Conservation (phyloP, 2,113 vertebrate species). For the human (Homo sapiens) region GRCh38 chr6:55638501-55639000, state of each 20-base stretch:
- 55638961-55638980: not conserved
- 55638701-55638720: not conserved
- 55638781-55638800: not conserved
- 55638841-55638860: not conserved
- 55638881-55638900: not conserved
- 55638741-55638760: not conserved
- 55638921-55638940: not conserved
- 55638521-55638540: not conserved
- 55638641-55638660: not conserved
- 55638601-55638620: not conserved
- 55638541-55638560: not conserved
- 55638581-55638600: not conserved
- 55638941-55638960: not conserved
- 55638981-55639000: not conserved
- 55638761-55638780: not conserved
- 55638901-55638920: not conserved
- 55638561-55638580: not conserved
- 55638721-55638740: not conserved
- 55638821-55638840: not conserved
- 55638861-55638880: not conserved
- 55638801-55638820: not conserved
- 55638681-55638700: not conserved
- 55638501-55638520: not conserved
- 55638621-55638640: not conserved
- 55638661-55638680: not conserved